These are phyloP conservation scores for Epizoanthus scotinus DNA, from an alignment of 92 coral and sea anemone species.

Conservation along the genomic window DNA sequence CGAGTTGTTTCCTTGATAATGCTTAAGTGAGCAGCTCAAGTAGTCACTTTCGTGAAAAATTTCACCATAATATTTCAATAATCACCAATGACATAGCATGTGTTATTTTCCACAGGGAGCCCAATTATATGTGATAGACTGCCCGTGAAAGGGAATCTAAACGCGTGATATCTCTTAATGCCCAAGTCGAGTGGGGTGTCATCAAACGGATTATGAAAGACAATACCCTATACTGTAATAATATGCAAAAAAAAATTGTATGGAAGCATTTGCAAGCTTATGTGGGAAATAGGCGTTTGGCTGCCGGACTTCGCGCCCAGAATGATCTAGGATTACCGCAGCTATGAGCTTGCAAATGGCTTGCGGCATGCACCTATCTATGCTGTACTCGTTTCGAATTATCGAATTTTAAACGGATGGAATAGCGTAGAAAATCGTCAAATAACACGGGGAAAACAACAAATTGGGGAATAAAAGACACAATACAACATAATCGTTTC, in stretches of 20 bases:
- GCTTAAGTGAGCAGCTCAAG: constrained; percentile 13
- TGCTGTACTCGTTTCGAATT: too few species aligned
- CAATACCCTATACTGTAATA: constrained; percentile 20
- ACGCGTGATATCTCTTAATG: constrained; percentile 46
- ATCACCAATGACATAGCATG: not conserved
- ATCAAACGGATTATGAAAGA: constrained; percentile 38
- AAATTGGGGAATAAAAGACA: too few species aligned
- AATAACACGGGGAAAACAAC: too few species aligned
- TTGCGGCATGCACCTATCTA: too few species aligned
- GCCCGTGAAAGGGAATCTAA: constrained; percentile 44
- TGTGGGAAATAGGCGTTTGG: constrained; percentile 36
- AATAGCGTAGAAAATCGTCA: too few species aligned
- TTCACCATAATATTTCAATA: constrained; percentile 15
- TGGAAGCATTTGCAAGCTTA: constrained; percentile 49
- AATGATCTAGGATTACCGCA: too few species aligned
- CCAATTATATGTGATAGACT: constrained; percentile 27
- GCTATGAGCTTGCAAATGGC: too few species aligned
- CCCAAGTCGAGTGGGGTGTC: constrained; percentile 38
- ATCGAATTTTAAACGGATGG: too few species aligned
- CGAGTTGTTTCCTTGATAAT: constrained; percentile 12
- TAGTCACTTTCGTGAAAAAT: constrained; percentile 15
- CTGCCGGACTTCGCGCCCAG: constrained; percentile 22
- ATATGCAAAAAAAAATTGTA: constrained; percentile 48
- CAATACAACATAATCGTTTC: too few species aligned
- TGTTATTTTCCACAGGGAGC: not conserved